Percentiles rank a stretch among this genome's conserved stretches.
These are phyloP conservation scores for Netelia inedita DNA, from an alignment of 2,888 invertebrate genomes.

Conservation along the genomic window DNA sequence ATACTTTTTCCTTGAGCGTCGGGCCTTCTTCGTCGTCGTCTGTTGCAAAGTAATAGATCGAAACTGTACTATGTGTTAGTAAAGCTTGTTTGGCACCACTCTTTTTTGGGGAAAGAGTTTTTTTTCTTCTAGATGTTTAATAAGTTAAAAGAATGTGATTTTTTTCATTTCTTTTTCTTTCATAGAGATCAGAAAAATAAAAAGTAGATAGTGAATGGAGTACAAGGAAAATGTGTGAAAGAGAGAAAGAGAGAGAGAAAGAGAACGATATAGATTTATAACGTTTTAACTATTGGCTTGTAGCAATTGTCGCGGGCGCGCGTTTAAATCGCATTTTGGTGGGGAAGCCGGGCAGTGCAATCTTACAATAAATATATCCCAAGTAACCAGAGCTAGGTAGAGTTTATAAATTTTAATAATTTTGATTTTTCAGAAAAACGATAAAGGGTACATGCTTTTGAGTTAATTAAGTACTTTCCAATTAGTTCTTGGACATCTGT, in stretches of 20 bases:
- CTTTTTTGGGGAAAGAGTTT: constrained; percentile 88
- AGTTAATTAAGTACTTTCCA: too few species aligned
- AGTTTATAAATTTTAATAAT: too few species aligned
- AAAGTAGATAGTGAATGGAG: constrained; percentile 44
- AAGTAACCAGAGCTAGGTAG: background rate
- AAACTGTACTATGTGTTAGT: constrained; percentile 94
- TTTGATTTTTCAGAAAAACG: too few species aligned
- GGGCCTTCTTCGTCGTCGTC: constrained; percentile 96
- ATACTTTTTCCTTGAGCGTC: constrained; percentile 93
- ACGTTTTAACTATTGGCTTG: constrained; percentile 57
- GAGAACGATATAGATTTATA: constrained; percentile 39
- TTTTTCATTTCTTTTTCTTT: constrained; percentile 41
- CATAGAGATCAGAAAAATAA: constrained; percentile 41
- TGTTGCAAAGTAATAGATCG: constrained; percentile 98
- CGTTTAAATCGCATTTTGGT: constrained; percentile 56
- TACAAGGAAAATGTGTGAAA: background rate
- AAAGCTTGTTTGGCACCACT: constrained; percentile 86
- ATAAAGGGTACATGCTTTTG: too few species aligned
- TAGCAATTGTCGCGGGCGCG: constrained; percentile 54
- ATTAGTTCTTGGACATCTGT: too few species aligned
- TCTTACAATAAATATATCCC: constrained; percentile 51
- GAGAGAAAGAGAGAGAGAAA: too few species aligned
- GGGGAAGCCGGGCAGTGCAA: constrained; percentile 67
- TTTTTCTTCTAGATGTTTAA: constrained; percentile 71
- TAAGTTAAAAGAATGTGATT: constrained; percentile 17